Evolutionary conservation across 2,888 invertebrate genomes (phyloP).

Genomic region (Linnaemya vulpina): DNA sequence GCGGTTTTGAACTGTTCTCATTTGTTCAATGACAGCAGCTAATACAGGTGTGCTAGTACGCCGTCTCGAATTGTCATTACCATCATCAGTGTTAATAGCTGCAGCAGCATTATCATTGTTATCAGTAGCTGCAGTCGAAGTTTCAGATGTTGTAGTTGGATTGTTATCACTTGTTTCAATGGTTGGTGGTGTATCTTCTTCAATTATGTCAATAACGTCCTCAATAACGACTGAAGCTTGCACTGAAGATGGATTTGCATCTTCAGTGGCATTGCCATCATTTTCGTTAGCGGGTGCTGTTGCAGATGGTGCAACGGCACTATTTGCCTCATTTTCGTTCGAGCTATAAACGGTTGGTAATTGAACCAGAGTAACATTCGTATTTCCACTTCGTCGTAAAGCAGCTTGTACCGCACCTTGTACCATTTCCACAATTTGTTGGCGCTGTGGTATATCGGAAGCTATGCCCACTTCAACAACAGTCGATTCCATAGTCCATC

Average conservation of each 20-base stretch:
- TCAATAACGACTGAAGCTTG: constrained; percentile 77
- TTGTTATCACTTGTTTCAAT: constrained; percentile 61
- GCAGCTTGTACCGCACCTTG: constrained; percentile 83
- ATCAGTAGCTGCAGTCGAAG: constrained; percentile 40
- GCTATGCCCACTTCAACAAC: constrained; percentile 83
- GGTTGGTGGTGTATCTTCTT: constrained; percentile 72
- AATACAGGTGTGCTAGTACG: constrained; percentile 81
- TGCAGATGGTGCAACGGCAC: constrained; percentile 47
- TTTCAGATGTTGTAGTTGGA: constrained; percentile 39
- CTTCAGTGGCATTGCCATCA: constrained; percentile 51
- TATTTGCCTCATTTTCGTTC: constrained; percentile 74
- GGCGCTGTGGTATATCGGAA: constrained; percentile 81
- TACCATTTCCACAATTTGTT: constrained; percentile 82
- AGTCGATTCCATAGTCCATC: constrained; percentile 83
- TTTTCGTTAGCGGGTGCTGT: constrained; percentile 50
- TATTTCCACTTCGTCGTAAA: constrained; percentile 80
- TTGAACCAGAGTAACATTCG: constrained; percentile 82
- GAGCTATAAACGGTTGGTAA: constrained; percentile 80
- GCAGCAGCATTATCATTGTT: constrained; percentile 36
- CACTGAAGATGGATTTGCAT: constrained; percentile 54
- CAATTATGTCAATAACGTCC: constrained; percentile 75
- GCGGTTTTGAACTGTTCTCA: constrained; percentile 83
- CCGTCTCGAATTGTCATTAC: constrained; percentile 75
- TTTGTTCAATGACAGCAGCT: constrained; percentile 81
- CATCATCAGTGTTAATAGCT: constrained; percentile 63